Percentiles rank a stretch among this genome's conserved stretches.
Conservation (phyloP, 2,797 vertebrate genomes). For the Vireo griseus region DNA sequence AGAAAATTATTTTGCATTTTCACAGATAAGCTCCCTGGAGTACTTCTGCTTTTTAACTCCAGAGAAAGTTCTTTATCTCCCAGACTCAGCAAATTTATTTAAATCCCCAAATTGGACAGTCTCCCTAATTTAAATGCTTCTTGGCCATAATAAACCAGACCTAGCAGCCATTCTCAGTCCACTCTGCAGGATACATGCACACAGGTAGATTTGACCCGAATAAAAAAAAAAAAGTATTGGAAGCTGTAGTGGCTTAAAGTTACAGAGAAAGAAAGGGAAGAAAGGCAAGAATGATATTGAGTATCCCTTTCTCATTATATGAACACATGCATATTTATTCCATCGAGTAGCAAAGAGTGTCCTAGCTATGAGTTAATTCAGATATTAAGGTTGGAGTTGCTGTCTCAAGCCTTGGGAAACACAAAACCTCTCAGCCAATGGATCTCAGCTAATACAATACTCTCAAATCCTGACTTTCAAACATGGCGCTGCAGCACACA, state of each 20-base stretch:
- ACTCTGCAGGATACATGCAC: background rate
- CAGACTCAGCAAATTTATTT: background rate
- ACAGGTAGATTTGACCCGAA: background rate
- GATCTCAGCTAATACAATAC: background rate
- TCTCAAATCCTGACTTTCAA: background rate
- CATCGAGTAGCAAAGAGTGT: background rate
- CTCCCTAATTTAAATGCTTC: background rate
- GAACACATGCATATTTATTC: fast-evolving
- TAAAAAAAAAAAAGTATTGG: background rate
- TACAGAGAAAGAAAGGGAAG: background rate
- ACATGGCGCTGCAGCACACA: background rate
- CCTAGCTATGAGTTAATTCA: background rate
- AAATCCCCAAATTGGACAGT: background rate
- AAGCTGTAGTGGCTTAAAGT: background rate
- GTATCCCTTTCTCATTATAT: background rate
- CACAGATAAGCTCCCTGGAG: background rate
- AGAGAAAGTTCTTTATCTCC: background rate
- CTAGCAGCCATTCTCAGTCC: background rate
- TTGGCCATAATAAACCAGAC: background rate
- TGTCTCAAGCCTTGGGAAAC: background rate
- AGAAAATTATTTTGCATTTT: background rate
- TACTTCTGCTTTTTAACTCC: background rate
- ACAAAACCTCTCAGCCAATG: background rate
- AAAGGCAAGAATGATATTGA: background rate
- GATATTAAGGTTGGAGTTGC: background rate